These are phyloP conservation scores for Anarrhichthys ocellatus DNA, from an alignment of 2,113 vertebrate species.

Conservation along the genomic window DNA sequence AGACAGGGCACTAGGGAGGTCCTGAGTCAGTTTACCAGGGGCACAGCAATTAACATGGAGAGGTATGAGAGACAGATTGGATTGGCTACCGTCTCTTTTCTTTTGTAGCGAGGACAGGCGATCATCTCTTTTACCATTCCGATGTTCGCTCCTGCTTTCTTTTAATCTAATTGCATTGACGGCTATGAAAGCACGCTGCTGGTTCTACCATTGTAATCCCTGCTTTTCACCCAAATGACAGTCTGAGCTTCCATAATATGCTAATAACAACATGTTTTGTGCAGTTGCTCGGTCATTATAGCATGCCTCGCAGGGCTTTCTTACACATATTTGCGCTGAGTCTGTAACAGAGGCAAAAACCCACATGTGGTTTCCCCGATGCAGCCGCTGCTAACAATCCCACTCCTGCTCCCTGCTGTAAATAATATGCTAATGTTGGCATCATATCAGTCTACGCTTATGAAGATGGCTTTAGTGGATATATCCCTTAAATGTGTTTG, in stretches of 20 bases:
- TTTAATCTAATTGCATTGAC: not conserved
- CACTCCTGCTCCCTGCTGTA: slow-evolving; percentile 10
- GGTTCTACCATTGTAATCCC: not conserved
- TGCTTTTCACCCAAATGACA: not conserved
- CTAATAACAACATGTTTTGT: slow-evolving; percentile 40
- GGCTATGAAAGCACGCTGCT: not conserved
- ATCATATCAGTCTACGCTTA: not conserved
- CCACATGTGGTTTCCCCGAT: slow-evolving; percentile 15
- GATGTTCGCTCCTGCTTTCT: not conserved
- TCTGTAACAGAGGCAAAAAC: not conserved
- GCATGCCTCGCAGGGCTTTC: slow-evolving; percentile 31
- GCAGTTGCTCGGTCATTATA: slow-evolving; percentile 47
- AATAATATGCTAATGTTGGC: slow-evolving; percentile 1
- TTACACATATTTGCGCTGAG: slow-evolving; percentile 28
- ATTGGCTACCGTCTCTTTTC: not conserved
- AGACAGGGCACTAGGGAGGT: slow-evolving; percentile 39
- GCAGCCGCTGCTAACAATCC: slow-evolving; percentile 2
- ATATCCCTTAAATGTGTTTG: not conserved
- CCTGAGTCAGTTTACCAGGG: slow-evolving; percentile 34
- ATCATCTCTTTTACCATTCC: not conserved
- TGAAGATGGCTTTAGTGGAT: not conserved
- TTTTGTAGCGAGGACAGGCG: not conserved
- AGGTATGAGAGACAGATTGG: slow-evolving; percentile 34
- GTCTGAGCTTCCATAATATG: slow-evolving; percentile 24
- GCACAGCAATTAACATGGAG: slow-evolving; percentile 53